Base-by-base conservation (phyloP, 2,113 vertebrate genomes). In the Chionis minor region DNA sequence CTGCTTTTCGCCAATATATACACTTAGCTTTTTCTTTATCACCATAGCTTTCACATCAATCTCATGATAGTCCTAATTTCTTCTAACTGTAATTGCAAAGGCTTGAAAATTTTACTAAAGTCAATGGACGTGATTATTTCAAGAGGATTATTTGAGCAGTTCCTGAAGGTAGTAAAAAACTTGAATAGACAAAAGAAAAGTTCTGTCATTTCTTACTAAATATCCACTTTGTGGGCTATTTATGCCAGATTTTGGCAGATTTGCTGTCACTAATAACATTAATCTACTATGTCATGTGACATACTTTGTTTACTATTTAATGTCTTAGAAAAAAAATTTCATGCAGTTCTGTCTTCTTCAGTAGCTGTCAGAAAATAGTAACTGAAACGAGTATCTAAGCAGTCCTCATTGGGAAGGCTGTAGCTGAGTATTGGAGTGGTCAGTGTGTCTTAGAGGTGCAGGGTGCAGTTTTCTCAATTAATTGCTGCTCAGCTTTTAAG, bases 401-500 rank as follows among this genome's bases (percentile, higher is more conserved):
- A 78, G 51, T 56, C 30, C 30, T 49, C 0, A 0, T 17, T 91
- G 65, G 63, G 80, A 85, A 71, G 40, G 62, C 69, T 70, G 62
- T 27, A 38, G 49, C 52, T 90, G 83, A 55, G 16, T 51, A 14
- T 45, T 80, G 44, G 63, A 91, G 55, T 27, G 20, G 26, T 85
- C 74, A 69, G 24, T 73, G 22, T 70, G 56, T 79, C 93, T 70
- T 78, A 28, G 27, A 61, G 27, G 44, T 86, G 86, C 59, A 51
- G 38, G 67, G 7, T 86, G 42, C 47, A 45, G n/a, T 62, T 94
- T 82, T 88, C 52, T 75, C 47, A 54, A 54, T 67, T 74, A 82
- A 66, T 71, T 82, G 61, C 52, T 92, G 80, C 47, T 95, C 75
- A 71, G 51, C 55, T 85, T 86, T 90, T 88, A 92, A 86, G 91